Evolutionary conservation across 2,113 vertebrate genomes (phyloP), one percentile per base, ranked within the genome.

Genomic region (Scartelaos histophorus): DNA sequence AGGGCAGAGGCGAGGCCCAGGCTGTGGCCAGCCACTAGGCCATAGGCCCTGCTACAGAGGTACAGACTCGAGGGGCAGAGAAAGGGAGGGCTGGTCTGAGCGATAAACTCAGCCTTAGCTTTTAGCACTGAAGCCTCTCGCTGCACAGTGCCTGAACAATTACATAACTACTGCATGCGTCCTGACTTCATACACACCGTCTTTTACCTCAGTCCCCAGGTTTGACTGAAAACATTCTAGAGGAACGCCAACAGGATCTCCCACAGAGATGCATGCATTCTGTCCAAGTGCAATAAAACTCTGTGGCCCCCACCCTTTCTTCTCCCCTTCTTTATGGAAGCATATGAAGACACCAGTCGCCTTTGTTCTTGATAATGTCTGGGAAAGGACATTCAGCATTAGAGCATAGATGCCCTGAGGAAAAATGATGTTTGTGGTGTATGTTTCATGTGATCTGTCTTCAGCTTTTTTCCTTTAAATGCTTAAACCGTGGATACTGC

Each of bases 21-120:
- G 91, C 88, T 92, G 75, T 71, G 84, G 72, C 56, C 81, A 70
- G 80, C 67, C 69, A 80, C 87, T 90, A 90, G 90, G 90, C 90
- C 90, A 76, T 16, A 82, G 87, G 90, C 87, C 90, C 87, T 60
- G 17, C 75, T 83, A 75, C 72, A 38, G 77, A 90, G 80, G 82
- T 81, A 85, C 51, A 54, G 51, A 54, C 51, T 54, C 19, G 12
- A 58, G 56, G 24, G 56, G 56, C 22, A 25, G 78, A 79, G 80
- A 74, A 82, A 85, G 83, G 75, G 84, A 90, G 85, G 88, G 87
- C 88, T 73, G 71, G 79, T 75, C 82, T 85, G 85, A 76, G 79
- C 79, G 82, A 71, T 81, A 67, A 80, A 84, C 76, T 71, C 69
- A 83, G 83, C 86, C 88, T 73, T 61, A 66, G 82, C 79, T 67